Base-by-base conservation (phyloP, 2,888 invertebrate genomes). In the Melinaea marsaeus region DNA sequence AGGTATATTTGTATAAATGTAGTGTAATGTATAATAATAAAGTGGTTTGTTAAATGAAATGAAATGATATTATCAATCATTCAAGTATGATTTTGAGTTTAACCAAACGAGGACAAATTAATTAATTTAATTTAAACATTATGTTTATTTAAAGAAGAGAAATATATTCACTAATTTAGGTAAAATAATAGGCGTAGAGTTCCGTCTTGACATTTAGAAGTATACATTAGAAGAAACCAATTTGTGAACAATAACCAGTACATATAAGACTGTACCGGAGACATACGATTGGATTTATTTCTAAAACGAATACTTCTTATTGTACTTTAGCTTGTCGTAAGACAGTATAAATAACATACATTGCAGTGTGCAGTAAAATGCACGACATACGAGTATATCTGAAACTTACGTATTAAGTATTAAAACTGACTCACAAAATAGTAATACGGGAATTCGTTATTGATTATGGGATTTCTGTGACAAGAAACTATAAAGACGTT, bases 261-360 rank as follows among this genome's bases (percentile, higher is more conserved):
- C 22, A 22, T 22, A 58, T 56, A 61, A 56, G 58, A 59, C 57
- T 33, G 60, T 37, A 48, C 58, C 33, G 58, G 47, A 58, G 58
- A 58, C 57, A 60, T 56, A 67, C 61, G 46, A 60, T 60, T 51
- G 58, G 65, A 65, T 67, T 67, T 65, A 65, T 67, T 65, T 63
- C 67, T 57, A 47, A 58, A 63, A 64, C 60, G 55, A 67, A 60
- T 62, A 63, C 59, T 61, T 60, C 57, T 54, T 60, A 58, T 58
- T 35, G 55, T 65, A 42, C 7, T 51, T 51, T 6, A 11, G 22
- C 51, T 65, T 67, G 67, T 65, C 65, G 22, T 1, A 65, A 60
- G 63, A 48, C 57, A 58, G 63, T 63, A 61, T 65, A 65, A 63
- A 61, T 65, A 61, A 65, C 61, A 57, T 57, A 59, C 59, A 59